phyloP scores from a whole-genome alignment of 2,797 vertebrate species.

The Halcyon smyrnensis region DNA sequence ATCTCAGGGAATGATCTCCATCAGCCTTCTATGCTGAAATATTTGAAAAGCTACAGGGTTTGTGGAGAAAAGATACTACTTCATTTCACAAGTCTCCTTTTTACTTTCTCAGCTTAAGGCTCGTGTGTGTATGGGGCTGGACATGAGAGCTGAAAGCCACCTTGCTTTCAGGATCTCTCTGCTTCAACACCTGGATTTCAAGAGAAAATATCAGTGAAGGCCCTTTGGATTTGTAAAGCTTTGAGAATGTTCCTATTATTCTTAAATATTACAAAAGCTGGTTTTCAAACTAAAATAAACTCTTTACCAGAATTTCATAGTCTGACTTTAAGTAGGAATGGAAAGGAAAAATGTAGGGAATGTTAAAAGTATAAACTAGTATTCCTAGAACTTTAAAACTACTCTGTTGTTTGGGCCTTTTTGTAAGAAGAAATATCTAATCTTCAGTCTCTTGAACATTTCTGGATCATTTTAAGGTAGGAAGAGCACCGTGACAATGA shows the following conservation, averaged over 20 bases:
- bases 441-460: neutral
- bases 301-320: neutral
- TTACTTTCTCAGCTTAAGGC: neutral
- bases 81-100: neutral
- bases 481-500: neutral
- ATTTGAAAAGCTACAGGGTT: neutral
- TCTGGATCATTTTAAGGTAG: conserved; percentile 12
- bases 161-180: neutral
- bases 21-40: neutral
- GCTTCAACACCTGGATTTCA: neutral
- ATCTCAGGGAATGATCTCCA: neutral
- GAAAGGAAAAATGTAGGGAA: neutral
- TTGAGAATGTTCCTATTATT: neutral
- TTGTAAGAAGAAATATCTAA: neutral
- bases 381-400: neutral
- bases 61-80: neutral
- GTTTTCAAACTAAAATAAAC: neutral
- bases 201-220: neutral
- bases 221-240: neutral
- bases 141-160: neutral
- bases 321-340: neutral
- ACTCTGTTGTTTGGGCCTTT: neutral
- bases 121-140: neutral
- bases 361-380: neutral
- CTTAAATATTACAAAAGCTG: neutral